These are phyloP conservation scores for Tupaia chinensis DNA, from an alignment of 2,113 vertebrate genomes.

Conservation along the genomic window DNA sequence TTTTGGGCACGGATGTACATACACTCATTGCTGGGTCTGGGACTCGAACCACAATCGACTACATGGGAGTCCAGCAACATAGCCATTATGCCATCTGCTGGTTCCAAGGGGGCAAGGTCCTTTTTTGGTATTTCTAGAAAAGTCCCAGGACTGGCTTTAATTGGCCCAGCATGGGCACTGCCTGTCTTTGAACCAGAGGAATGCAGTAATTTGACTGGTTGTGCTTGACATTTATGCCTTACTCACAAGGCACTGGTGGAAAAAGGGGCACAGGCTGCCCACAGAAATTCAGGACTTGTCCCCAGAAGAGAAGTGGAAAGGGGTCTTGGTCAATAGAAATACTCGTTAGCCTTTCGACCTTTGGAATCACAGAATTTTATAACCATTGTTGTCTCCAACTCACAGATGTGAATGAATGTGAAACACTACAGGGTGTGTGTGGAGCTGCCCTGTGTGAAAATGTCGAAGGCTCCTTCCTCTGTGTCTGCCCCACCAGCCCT, in stretches of 20 bases:
- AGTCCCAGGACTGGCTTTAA: constrained; percentile 3
- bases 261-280: neutral
- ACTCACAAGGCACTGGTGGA: neutral
- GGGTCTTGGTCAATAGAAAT: neutral
- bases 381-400: neutral
- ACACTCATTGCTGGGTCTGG: too few species aligned
- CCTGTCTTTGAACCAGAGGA: constrained; percentile 20
- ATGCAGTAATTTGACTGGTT: neutral
- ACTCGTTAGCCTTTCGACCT: neutral
- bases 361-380: neutral
- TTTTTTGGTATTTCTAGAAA: neutral
- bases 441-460: constrained; percentile 92
- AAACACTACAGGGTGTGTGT: constrained; percentile 90
- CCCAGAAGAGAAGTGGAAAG: neutral
- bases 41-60: too few species aligned
- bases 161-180: neutral
- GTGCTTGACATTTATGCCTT: neutral
- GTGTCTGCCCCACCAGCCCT: constrained; percentile 88
- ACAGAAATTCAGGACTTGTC: neutral
- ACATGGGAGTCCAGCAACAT: too few species aligned
- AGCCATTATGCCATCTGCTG: too few species aligned
- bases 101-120: neutral
- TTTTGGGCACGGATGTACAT: too few species aligned
- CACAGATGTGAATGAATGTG: constrained; percentile 93
- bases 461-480: constrained; percentile 92